Evolutionary conservation across 1,140 invertebrate species (phyloP), one percentile per base, ranked within the genome.

Genomic region (Chelonus insularis): DNA sequence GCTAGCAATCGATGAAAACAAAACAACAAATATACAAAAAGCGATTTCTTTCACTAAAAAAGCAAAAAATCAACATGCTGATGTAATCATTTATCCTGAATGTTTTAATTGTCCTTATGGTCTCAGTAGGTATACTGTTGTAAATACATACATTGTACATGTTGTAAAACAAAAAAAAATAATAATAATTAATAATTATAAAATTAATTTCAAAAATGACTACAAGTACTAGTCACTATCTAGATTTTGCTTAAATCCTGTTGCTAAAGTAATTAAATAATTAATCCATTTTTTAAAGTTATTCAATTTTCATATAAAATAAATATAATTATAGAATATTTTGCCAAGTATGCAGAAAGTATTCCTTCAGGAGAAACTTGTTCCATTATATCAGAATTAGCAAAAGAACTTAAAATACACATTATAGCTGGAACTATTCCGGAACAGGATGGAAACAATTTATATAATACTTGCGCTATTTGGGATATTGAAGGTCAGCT

Each of bases 71-170:
- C 83, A 87, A 52, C 87, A 91, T 12, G 92, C 93, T 0, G 84
- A 91, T 37, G 70, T 98, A 20, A 84, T 97, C 11, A 88, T 88
- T 0, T 74, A 97, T 9, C 94, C 95, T 0, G 95, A 98, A 84
- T 97, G 94, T 72, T 98, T 97, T 70, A 97, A 97, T 80, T 94
- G 90, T 23, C 94, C 95, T 0, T 97, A 97, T 82, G 95, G 95
- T 63, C 93, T 92, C 25, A 82, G 88, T 90, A 84, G 83, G 78
- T 84, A 74, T 57, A 73, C n/a, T n/a, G n/a, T n/a, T n/a, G 75
- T 32, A 47, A 59, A 23, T 9, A 23, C 8, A 4, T 12, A 12
- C n/a, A 6, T 21, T 60, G 25, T 39, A 48, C 9, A 23, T 36
- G 1, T 36, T 58, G 5, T 29, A 25, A 5, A 18, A 9, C 16